phyloP scores from a whole-genome alignment of 2,797 vertebrate species.

The Anabacerthia variegaticeps region DNA sequence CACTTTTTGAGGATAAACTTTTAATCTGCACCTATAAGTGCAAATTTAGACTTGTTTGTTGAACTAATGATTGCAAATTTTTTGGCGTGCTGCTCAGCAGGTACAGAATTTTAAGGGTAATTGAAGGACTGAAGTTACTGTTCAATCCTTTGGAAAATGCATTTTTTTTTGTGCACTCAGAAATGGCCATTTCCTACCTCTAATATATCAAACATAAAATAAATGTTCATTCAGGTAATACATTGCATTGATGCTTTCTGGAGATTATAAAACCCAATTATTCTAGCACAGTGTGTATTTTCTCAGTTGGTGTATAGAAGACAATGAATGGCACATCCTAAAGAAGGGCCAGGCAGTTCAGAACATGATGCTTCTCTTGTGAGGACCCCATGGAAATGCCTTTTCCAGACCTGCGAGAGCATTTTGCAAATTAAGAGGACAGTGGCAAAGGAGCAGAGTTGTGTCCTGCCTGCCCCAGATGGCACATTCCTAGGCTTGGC shows the following conservation, averaged over 20 bases:
- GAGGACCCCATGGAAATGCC: background rate
- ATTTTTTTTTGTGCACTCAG: background rate
- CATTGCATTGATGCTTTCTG: background rate
- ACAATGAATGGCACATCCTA: background rate
- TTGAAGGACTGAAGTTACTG: background rate
- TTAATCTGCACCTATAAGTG: background rate
- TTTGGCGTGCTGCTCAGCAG: background rate
- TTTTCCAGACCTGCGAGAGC: background rate
- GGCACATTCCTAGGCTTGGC: background rate
- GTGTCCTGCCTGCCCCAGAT: background rate
- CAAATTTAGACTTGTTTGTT: background rate
- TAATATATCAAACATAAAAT: background rate
- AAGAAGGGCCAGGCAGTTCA: background rate
- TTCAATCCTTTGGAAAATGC: background rate
- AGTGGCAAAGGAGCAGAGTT: background rate
- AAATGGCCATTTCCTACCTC: background rate
- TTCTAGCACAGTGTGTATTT: background rate
- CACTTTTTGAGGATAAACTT: background rate
- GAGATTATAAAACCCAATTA: background rate
- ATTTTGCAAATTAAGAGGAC: background rate
- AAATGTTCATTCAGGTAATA: background rate
- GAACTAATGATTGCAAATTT: background rate
- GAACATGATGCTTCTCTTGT: background rate
- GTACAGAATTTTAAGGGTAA: background rate
- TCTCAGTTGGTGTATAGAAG: background rate